A percentile compares a stretch with the other conserved stretches of the same genome.
Conservation (phyloP, 2,113 vertebrate species). For the Pachypanchax playfairii region DNA sequence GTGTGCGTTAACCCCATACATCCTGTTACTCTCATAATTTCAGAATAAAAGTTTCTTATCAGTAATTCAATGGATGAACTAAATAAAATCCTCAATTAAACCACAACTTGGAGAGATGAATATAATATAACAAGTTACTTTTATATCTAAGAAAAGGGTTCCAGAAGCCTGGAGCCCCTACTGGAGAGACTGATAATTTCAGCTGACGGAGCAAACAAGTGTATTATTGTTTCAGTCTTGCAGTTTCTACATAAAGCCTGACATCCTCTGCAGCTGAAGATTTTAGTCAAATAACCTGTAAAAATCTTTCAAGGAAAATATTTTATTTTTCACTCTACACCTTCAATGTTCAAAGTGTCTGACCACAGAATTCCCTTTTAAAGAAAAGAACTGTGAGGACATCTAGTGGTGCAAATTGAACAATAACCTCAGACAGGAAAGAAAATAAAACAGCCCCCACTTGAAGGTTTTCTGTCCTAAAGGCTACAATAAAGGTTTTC, state of each 20-base stretch:
- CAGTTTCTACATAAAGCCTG: constrained; percentile 7
- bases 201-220: constrained; percentile 31
- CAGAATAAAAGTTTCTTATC: no score
- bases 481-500: no score
- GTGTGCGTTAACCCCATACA: no score
- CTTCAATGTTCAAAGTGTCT: background rate
- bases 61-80: no score
- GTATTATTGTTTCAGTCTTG: constrained; percentile 8
- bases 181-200: constrained; percentile 18
- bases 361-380: background rate
- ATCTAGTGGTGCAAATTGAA: constrained; percentile 57
- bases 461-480: no score
- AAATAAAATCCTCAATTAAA: no score
- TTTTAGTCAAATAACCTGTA: constrained; percentile 14
- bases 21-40: no score
- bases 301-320: no score
- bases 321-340: background rate
- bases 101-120: no score
- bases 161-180: no score
- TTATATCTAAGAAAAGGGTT: no score
- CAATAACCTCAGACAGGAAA: constrained; percentile 25
- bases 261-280: constrained; percentile 15
- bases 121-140: no score
- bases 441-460: constrained; percentile 30
- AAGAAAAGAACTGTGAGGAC: constrained; percentile 46